phyloP scores from a whole-genome alignment of 2,113 vertebrate genomes.

The Forbesichthys agassizii region DNA sequence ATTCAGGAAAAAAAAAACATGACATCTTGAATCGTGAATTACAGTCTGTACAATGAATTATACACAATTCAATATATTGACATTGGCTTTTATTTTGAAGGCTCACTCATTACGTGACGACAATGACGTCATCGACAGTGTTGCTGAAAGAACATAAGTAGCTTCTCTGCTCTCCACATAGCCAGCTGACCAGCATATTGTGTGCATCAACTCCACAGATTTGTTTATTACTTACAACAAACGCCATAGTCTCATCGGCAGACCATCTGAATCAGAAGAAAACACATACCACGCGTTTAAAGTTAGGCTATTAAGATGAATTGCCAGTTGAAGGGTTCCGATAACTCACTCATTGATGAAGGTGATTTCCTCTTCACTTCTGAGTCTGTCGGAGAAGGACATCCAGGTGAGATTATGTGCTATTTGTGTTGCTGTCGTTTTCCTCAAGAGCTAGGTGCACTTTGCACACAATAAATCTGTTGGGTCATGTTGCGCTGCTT shows the following conservation, averaged over 20 bases:
- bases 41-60: too few species aligned
- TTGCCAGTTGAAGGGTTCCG: constrained; percentile 83
- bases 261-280: not conserved
- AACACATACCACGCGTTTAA: not conserved
- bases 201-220: too few species aligned
- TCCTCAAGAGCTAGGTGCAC: constrained; percentile 7
- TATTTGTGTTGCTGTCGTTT: not conserved
- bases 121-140: too few species aligned
- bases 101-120: too few species aligned
- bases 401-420: constrained; percentile 78
- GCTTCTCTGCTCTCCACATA: too few species aligned
- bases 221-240: not conserved
- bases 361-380: constrained; percentile 93
- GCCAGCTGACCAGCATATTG: too few species aligned
- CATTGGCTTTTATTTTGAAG: too few species aligned
- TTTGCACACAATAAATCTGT: too few species aligned
- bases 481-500: constrained; percentile 21
- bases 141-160: too few species aligned
- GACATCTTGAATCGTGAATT: too few species aligned
- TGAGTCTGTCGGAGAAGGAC: constrained; percentile 83
- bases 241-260: not conserved
- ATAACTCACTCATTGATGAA: constrained; percentile 80
- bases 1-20: too few species aligned
- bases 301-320: constrained; percentile 77
- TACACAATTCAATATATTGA: too few species aligned